Percentiles rank a stretch among this genome's conserved stretches.
Evolutionary conservation across 2,888 invertebrate genomes (phyloP).

Genomic region (Drosophila melanosoma): DNA sequence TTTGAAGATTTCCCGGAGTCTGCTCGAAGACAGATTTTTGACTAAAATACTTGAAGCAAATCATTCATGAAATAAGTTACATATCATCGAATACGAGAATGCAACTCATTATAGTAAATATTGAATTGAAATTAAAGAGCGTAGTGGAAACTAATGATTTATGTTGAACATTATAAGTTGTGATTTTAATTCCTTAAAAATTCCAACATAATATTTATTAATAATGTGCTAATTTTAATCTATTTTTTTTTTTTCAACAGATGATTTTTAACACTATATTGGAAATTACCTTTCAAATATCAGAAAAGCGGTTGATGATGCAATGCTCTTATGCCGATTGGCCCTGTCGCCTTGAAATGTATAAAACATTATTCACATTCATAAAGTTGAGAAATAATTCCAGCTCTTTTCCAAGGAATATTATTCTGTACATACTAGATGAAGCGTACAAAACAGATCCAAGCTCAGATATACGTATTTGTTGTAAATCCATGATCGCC

Average conservation of each 20-base stretch:
- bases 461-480: conserved; percentile 16
- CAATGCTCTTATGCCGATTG: conserved; percentile 35
- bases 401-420: conserved; percentile 23
- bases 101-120: neutral
- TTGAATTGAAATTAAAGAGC: neutral
- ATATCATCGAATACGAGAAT: neutral
- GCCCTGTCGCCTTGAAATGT: conserved; percentile 43
- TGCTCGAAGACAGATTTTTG: neutral
- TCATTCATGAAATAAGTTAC: neutral
- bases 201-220: neutral
- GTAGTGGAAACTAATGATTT: neutral
- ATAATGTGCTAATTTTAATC: neutral
- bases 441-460: conserved; percentile 25
- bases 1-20: too few species aligned
- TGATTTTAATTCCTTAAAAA: neutral
- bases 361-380: conserved; percentile 31
- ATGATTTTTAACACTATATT: conserved; percentile 26
- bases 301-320: conserved; percentile 10
- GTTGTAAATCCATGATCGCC: conserved; percentile 29
- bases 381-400: conserved; percentile 26
- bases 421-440: conserved; percentile 33
- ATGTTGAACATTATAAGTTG: neutral
- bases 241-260: conserved; percentile 14
- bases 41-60: neutral
- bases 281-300: conserved; percentile 28